A percentile compares a stretch with the other conserved stretches of the same genome.
Conservation (phyloP, 2,888 invertebrate species). For the Latrodectus hesperus region DNA sequence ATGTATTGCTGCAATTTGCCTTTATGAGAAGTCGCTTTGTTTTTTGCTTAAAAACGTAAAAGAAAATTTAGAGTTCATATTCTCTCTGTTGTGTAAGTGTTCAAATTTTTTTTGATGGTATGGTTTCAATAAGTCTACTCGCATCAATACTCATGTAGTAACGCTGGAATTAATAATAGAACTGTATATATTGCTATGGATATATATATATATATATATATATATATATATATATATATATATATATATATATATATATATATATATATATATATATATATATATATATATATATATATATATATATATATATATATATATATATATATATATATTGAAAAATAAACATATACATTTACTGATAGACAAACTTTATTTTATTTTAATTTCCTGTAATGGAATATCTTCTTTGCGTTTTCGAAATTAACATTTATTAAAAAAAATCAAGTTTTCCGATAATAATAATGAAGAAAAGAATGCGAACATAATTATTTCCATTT, state of each 20-base stretch:
- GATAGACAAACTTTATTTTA: not conserved
- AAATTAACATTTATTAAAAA: not conserved
- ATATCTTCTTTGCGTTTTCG: not conserved
- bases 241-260: not conserved
- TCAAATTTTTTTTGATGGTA: too few species aligned
- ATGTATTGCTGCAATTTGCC: too few species aligned
- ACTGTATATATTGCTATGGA: not conserved
- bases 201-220: not conserved
- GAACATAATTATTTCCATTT: not conserved
- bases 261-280: not conserved
- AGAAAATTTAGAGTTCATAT: too few species aligned
- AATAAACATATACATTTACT: not conserved
- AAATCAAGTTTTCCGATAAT: not conserved
- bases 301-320: not conserved
- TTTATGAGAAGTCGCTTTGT: too few species aligned
- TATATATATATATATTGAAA: not conserved
- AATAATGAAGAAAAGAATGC: not conserved
- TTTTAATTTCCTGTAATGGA: not conserved
- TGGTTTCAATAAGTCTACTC: not conserved
- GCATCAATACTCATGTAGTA: not conserved
- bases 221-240: constrained; percentile 1
- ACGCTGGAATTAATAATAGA: not conserved
- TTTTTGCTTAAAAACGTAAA: too few species aligned
- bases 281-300: not conserved
- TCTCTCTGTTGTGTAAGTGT: too few species aligned